Evolutionary conservation across 2,888 invertebrate genomes (phyloP).

Genomic region (Caenorhabditis angaria): DNA sequence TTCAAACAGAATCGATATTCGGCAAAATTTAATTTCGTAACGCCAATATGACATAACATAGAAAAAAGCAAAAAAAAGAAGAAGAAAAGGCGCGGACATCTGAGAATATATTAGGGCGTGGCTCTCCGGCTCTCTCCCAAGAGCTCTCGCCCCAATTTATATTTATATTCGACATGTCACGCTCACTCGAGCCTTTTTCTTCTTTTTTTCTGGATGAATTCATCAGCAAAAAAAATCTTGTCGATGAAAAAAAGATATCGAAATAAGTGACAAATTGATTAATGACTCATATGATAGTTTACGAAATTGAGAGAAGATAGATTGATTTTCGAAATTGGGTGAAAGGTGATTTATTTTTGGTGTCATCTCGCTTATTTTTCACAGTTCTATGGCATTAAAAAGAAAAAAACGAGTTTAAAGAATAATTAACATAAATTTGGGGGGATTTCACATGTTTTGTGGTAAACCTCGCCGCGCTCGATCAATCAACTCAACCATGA

Average conservation of each 20-base stretch:
- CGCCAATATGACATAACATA: too few species aligned
- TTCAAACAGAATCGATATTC: neutral
- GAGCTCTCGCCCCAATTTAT: neutral
- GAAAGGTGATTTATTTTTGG: neutral
- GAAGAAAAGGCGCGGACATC: neutral
- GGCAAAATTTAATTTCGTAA: neutral
- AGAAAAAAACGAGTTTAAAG: neutral
- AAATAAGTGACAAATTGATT: slow-evolving; percentile 4
- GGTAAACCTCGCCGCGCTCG: neutral
- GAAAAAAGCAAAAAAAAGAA: neutral
- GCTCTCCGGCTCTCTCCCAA: neutral
- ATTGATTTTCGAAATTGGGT: neutral
- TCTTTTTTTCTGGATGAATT: neutral
- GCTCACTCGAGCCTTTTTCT: neutral
- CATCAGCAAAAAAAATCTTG: too few species aligned
- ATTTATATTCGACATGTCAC: slow-evolving; percentile 1
- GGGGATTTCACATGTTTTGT: neutral
- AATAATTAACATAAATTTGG: neutral
- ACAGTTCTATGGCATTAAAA: too few species aligned
- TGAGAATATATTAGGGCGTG: slow-evolving; percentile 2
- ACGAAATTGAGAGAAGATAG: neutral
- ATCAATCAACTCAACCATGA: neutral
- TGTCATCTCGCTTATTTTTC: too few species aligned
- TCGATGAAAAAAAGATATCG: too few species aligned
- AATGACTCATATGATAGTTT: neutral